Evolutionary conservation across 2,888 invertebrate genomes (phyloP), one percentile per base, ranked within the genome.

Genomic region (Calameuta idolon): DNA sequence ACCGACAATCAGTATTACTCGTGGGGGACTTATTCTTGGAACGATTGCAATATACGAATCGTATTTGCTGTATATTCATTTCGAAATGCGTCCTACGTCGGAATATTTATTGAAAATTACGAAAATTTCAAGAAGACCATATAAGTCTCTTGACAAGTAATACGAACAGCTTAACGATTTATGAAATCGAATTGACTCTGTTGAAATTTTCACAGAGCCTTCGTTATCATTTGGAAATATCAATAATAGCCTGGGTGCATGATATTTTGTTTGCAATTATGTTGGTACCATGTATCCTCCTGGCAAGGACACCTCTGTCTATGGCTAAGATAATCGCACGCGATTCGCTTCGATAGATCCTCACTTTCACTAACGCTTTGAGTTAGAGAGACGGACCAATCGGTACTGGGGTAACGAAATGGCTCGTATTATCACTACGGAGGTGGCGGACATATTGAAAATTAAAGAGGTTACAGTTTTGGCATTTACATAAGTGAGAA

Each of bases 381-480:
- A 55, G 55, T 55, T 23, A 4, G 23, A 55, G 55, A 55, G 23
- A 55, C 55, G 55, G 55, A 23, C 55, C 55, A 55, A 55, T 23
- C 55, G 55, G 55, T 55, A 9, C 55, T 23, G 9, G 55, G 23
- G 15, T 23, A 55, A 55, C 23, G 23, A 55, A 55, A 55, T 55
- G 9, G 23, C 55, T 55, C 55, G 23, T 55, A 55, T 23, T 55
- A 55, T 55, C 55, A 55, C 23, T 55, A 55, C 55, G 9, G 9
- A 55, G 55, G 55, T 55, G 71, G 71, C 33, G 71, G 33, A 71
- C 71, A 4, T 34, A 34, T 71, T 71, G 71, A 11, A 71, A 71
- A 71, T 71, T 71, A 33, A 34, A 71, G 71, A 71, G 71, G 71
- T 71, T 71, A 71, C 31, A 31, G 71, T 71, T 71, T 71, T 71